These are phyloP conservation scores for Lamellibrachia luymesi DNA, from an alignment of 1,140 invertebrate species.

Conservation along the genomic window DNA sequence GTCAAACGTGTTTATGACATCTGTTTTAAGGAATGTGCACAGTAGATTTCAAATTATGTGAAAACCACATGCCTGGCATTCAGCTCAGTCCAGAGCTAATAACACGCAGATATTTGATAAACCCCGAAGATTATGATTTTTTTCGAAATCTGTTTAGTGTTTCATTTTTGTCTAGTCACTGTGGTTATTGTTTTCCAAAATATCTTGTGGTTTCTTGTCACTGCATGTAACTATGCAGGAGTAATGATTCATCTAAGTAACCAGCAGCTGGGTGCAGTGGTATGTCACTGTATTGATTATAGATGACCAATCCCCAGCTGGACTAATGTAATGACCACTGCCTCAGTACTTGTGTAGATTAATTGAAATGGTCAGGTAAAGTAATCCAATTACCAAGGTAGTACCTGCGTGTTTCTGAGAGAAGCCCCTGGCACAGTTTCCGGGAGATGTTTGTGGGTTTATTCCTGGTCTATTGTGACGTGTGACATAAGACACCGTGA, in stretches of 20 bases:
- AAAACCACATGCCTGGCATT: too few species aligned
- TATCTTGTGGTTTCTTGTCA: background rate
- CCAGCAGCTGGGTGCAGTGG: background rate
- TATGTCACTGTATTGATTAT: background rate
- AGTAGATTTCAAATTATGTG: too few species aligned
- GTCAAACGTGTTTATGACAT: too few species aligned
- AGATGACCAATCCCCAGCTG: background rate
- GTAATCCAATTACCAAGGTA: background rate
- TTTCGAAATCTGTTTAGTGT: too few species aligned
- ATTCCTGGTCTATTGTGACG: background rate
- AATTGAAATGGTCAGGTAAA: background rate
- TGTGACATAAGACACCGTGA: background rate
- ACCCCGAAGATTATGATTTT: too few species aligned
- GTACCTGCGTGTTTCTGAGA: background rate
- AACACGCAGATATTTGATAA: too few species aligned
- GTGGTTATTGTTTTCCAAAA: too few species aligned
- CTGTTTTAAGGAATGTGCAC: too few species aligned
- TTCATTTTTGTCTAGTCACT: too few species aligned
- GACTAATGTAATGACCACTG: background rate
- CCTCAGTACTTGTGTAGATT: background rate
- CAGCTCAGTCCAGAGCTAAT: too few species aligned
- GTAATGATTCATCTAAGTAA: background rate
- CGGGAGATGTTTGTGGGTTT: background rate
- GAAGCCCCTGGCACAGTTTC: background rate
- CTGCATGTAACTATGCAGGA: background rate